Percentiles rank a stretch among this genome's conserved stretches.
Evolutionary conservation across 2,797 vertebrate species (phyloP).

Genomic region (Betta splendens): DNA sequence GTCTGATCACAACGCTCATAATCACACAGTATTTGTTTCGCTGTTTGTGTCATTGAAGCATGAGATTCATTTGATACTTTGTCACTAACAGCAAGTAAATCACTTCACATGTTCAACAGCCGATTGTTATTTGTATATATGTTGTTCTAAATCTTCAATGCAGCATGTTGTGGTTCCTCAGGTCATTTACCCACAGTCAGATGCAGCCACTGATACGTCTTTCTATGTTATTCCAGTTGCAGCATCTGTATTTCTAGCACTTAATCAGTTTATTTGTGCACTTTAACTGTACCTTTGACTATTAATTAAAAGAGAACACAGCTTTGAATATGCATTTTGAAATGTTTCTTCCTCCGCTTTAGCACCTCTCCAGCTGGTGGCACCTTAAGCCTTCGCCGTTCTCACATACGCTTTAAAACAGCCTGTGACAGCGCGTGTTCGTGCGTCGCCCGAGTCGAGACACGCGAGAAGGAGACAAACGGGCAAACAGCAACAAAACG

Average conservation of each 20-base stretch:
- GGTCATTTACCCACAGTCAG: not conserved
- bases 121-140: no score
- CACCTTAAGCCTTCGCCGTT: not conserved
- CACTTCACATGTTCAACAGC: no score
- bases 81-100: no score
- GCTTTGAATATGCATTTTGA: not conserved
- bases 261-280: not conserved
- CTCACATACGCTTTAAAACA: no score
- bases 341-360: not conserved
- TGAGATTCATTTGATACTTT: no score
- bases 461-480: not conserved
- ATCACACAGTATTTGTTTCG: no score
- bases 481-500: constrained; percentile 2
- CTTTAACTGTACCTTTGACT: no score
- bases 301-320: not conserved
- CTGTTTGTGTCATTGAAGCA: no score
- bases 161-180: not conserved
- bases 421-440: not conserved
- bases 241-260: not conserved
- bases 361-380: not conserved
- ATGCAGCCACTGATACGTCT: not conserved
- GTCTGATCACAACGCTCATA: not conserved
- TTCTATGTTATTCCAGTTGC: not conserved
- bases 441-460: not conserved
- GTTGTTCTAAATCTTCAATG: no score